Evolutionary conservation across 1,140 invertebrate species (phyloP), one percentile per base, ranked within the genome.

Genomic region (Acromyrmex echinatior): DNA sequence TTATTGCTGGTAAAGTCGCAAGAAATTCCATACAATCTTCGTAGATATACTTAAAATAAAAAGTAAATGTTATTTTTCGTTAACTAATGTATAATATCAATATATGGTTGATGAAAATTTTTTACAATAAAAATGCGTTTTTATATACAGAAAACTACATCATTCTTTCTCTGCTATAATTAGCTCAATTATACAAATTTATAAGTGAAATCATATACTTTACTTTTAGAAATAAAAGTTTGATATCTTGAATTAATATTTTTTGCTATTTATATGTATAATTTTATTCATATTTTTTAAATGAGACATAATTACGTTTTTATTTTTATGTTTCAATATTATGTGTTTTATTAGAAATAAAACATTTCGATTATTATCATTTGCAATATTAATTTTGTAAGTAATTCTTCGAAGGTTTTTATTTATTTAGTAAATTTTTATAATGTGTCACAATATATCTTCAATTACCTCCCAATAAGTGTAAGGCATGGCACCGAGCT

Each of bases 11-110:
- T 28, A 94, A 49, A 0, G 85, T 91, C 6, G 93, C 93, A 16
- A 94, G 63, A 9, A 94, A 60, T 49, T 94, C 93, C 93, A 94
- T 94, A 56, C 93, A 89, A 31, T 94, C 93, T 74, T 94, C 93
- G 63, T 92, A 94, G 5, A 78, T 89, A 25, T 93, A 87, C 93
- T 94, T 58, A 14, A 74, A 77, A 68, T 16, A 18, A 10, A 25
- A 10, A 80, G 18, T 4, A 39, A 39, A 39, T 2, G 2, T 73
- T n/a, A 1, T 45, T 63, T 63, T 62, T 4, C 16, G 16, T 65
- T n/a, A 68, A 25, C 16, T 53, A 45, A 45, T 45, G 7, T 45
- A 10, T 45, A 45, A 45, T 45, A 45, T 16, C 35, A 70, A 39
- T 21, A 16, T 0, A 45, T 35, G 3, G 10, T 21, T 53, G 16